Evolutionary conservation across 2,888 invertebrate species (phyloP).

Genomic region (Ptilodon capucinus): DNA sequence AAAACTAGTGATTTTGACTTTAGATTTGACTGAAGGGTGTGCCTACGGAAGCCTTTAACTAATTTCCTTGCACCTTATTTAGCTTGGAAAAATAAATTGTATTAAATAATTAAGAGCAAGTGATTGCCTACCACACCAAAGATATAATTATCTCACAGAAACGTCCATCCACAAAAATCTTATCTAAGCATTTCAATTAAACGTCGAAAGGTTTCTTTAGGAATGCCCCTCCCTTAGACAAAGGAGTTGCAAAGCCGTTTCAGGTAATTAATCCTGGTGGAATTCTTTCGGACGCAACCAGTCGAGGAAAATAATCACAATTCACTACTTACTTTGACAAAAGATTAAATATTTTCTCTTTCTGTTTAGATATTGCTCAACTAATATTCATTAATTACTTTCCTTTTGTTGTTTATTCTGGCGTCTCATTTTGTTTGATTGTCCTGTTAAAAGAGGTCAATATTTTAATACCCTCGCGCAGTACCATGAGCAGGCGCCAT

Average conservation of each 20-base stretch:
- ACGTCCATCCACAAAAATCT: constrained; percentile 48
- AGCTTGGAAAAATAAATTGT: too few species aligned
- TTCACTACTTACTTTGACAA: constrained; percentile 44
- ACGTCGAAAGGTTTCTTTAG: constrained; percentile 57
- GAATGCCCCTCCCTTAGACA: constrained; percentile 59
- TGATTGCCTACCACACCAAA: constrained; percentile 15
- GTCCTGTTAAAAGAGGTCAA: not conserved
- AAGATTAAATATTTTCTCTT: constrained; percentile 44
- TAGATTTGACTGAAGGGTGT: too few species aligned
- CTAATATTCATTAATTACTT: not conserved
- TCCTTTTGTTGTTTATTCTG: not conserved
- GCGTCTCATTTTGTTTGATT: not conserved
- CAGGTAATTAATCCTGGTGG: constrained; percentile 70
- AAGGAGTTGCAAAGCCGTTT: constrained; percentile 62
- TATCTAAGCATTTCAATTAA: constrained; percentile 65
- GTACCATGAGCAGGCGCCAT: too few species aligned
- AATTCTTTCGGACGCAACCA: constrained; percentile 62
- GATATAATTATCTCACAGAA: constrained; percentile 31
- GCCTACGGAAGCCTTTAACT: too few species aligned
- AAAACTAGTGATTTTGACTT: too few species aligned
- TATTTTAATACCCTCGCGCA: too few species aligned
- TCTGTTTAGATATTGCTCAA: constrained; percentile 8
- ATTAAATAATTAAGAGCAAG: too few species aligned
- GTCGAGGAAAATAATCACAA: constrained; percentile 56
- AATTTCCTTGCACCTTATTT: too few species aligned